These are phyloP conservation scores for Eunapius fragilis DNA, from an alignment of 37 sponge, comb jelly and placozoan species.

Conservation along the genomic window DNA sequence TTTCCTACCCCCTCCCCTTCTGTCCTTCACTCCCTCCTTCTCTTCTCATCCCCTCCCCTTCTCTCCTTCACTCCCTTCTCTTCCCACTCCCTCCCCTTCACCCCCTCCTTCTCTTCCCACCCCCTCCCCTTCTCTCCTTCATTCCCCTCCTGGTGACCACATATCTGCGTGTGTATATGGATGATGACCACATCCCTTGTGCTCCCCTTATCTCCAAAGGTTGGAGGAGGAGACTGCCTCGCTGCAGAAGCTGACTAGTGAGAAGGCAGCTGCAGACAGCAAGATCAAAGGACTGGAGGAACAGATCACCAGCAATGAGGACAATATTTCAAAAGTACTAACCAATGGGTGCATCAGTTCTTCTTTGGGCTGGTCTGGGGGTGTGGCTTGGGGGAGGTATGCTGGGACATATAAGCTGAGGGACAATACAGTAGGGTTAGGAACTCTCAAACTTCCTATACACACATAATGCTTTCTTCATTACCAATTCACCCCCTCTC, in stretches of 20 bases:
- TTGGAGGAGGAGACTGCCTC: constrained; percentile 81
- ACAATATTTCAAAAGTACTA: constrained; percentile 73
- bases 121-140: neutral
- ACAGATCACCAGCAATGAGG: constrained; percentile 74
- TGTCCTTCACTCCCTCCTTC: neutral
- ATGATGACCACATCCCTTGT: neutral
- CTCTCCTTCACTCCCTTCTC: neutral
- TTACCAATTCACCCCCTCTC: too few relatives aligned
- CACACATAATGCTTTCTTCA: too few relatives aligned
- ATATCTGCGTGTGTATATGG: neutral
- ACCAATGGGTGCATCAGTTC: neutral
- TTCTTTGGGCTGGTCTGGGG: too few relatives aligned
- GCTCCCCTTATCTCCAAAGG: constrained; percentile 21
- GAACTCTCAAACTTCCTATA: too few relatives aligned
- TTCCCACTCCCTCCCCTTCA: neutral
- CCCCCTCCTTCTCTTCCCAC: neutral
- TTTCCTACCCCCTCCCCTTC: neutral
- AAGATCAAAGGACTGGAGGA: constrained; percentile 85
- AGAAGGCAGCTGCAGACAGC: constrained; percentile 64
- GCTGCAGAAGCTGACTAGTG: constrained; percentile 74
- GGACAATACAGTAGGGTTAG: too few relatives aligned
- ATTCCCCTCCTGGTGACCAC: neutral
- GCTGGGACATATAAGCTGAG: too few relatives aligned
- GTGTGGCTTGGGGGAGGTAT: too few relatives aligned
- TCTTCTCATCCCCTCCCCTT: neutral